phyloP scores from a whole-genome alignment of 2,113 vertebrate species.

The Cairina moschata region DNA sequence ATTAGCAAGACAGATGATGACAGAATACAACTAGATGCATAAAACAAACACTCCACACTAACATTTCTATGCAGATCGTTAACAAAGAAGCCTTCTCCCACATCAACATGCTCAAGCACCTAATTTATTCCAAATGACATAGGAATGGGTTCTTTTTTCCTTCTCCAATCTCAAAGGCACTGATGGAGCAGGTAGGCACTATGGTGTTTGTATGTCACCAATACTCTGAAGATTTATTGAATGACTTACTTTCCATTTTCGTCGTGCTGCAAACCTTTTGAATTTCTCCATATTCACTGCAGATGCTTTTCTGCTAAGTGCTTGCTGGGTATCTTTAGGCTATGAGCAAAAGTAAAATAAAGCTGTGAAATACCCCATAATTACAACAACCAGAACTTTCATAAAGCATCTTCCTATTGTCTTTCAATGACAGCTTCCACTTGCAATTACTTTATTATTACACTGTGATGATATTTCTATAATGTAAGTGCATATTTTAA shows the following conservation, averaged over 20 bases:
- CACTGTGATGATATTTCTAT: not conserved
- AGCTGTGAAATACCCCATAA: not conserved
- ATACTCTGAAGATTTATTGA: not conserved
- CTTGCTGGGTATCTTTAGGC: slow-evolving; percentile 97
- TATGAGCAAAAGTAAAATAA: slow-evolving; percentile 58
- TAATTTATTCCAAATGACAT: not conserved
- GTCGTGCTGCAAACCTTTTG: slow-evolving; percentile 96
- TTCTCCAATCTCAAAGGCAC: not conserved
- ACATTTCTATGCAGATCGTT: not conserved
- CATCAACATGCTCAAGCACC: not conserved
- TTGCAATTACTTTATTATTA: not conserved
- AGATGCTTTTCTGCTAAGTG: slow-evolving; percentile 94
- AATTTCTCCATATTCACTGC: slow-evolving; percentile 99
- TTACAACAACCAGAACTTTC: not conserved
- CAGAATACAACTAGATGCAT: not conserved
- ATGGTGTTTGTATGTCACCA: not conserved
- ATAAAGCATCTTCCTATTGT: not conserved
- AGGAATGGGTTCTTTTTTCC: not conserved
- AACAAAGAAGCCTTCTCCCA: not conserved
- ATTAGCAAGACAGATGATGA: not conserved
- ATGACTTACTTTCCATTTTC: slow-evolving; percentile 95
- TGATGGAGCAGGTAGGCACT: not conserved
- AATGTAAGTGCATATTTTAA: not conserved
- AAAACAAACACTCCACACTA: not conserved
- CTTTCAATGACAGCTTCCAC: not conserved